A percentile compares a stretch with the other conserved stretches of the same genome.
Evolutionary conservation across 2,113 vertebrate species (phyloP).

Genomic region (Alectura lathami): DNA sequence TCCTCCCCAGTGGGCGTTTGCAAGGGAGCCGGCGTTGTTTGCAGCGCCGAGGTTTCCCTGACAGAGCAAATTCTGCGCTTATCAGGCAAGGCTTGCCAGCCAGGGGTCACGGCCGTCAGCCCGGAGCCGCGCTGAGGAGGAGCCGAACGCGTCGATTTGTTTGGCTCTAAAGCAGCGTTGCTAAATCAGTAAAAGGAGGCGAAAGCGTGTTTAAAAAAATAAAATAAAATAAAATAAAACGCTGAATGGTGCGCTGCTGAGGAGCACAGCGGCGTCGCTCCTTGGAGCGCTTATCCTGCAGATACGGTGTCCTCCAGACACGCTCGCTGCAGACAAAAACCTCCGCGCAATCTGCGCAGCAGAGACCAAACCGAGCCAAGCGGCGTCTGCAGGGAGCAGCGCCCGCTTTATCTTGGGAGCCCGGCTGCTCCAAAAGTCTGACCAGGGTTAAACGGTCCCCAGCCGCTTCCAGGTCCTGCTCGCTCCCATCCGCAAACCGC

Average conservation of each 20-base stretch:
- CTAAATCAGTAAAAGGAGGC: accelerated
- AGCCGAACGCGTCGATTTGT: accelerated
- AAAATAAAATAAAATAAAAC: too few relatives aligned
- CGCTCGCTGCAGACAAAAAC: neutral
- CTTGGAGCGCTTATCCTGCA: too few relatives aligned
- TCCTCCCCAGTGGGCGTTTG: neutral
- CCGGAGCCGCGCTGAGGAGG: neutral
- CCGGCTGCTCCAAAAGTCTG: too few relatives aligned
- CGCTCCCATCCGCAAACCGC: neutral
- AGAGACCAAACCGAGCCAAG: neutral
- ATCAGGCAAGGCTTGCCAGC: neutral
- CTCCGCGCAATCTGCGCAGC: neutral
- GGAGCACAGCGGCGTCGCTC: neutral
- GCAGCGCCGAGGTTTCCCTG: neutral
- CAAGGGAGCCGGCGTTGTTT: neutral
- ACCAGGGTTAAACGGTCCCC: too few relatives aligned
- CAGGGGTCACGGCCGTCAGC: neutral
- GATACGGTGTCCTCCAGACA: too few relatives aligned
- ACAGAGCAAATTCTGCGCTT: neutral
- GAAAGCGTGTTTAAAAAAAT: too few relatives aligned
- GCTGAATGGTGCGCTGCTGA: too few relatives aligned
- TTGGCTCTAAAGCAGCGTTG: neutral
- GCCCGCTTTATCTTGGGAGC: neutral
- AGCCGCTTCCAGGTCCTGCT: neutral
- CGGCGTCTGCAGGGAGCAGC: neutral